These are phyloP conservation scores for Mesembrinibis cayennensis DNA, from an alignment of 2,113 vertebrate genomes.

Conservation along the genomic window DNA sequence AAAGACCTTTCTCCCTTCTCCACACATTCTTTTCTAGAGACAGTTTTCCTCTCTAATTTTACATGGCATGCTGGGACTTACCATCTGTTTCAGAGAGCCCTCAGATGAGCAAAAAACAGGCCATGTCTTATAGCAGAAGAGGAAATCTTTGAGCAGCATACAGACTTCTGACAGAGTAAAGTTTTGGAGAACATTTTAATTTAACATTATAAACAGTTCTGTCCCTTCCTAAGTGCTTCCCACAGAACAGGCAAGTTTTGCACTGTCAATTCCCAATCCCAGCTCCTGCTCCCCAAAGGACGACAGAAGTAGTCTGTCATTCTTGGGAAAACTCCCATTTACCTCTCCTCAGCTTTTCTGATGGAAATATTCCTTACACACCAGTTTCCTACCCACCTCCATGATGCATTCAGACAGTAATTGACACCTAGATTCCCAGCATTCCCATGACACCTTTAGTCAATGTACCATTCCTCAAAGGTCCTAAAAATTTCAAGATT, in stretches of 20 bases:
- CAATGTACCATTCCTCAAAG: not conserved
- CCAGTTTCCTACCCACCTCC: not conserved
- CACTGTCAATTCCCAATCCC: not conserved
- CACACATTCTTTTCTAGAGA: not conserved
- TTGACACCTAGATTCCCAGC: not conserved
- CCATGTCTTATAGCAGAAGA: not conserved
- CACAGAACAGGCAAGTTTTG: not conserved
- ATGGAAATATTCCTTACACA: not conserved
- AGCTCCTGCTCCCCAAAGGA: not conserved
- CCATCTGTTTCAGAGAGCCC: constrained; percentile 38
- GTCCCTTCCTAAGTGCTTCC: not conserved
- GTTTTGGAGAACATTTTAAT: constrained; percentile 11
- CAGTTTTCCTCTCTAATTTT: constrained; percentile 42
- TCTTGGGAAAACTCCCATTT: not conserved
- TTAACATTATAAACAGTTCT: not conserved
- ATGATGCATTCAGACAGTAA: not conserved
- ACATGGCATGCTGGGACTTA: not conserved
- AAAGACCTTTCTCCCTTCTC: constrained; percentile 13
- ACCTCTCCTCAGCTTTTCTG: not conserved
- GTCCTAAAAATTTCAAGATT: not conserved
- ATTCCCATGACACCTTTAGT: not conserved
- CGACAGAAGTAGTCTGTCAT: not conserved
- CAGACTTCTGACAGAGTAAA: not conserved
- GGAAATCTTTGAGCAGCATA: not conserved
- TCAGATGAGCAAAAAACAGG: not conserved